Evolutionary conservation across 2,888 invertebrate genomes (phyloP).

Genomic region (Heteromyza rotundicornis): DNA sequence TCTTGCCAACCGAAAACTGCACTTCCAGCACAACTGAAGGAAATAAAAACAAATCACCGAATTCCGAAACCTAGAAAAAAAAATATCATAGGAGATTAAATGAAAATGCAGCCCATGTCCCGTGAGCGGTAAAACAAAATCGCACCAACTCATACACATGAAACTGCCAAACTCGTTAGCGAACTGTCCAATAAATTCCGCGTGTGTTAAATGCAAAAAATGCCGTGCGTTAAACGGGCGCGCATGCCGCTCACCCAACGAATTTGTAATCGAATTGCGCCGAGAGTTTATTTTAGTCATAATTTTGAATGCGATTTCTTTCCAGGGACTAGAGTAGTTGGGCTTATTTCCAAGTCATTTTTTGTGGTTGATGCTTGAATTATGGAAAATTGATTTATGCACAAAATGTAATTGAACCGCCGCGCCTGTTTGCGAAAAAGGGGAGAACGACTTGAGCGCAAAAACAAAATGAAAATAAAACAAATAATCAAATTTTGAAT

Average conservation of each 20-base stretch:
- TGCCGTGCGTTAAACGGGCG: constrained; percentile 8
- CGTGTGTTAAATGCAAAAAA: constrained; percentile 31
- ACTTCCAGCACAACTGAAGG: too few species aligned
- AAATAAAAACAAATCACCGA: too few species aligned
- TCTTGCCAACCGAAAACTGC: too few species aligned
- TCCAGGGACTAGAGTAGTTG: too few species aligned
- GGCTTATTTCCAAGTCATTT: too few species aligned
- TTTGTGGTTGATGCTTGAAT: neutral
- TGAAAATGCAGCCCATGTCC: too few species aligned
- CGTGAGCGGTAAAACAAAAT: neutral
- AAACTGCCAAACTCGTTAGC: constrained; percentile 28
- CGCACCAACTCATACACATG: neutral
- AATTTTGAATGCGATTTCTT: neutral
- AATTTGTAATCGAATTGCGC: neutral
- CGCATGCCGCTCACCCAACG: neutral
- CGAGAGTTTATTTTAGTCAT: neutral
- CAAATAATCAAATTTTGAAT: too few species aligned
- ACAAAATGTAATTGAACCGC: neutral
- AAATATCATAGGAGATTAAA: too few species aligned
- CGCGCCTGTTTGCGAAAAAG: neutral
- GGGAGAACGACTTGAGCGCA: neutral
- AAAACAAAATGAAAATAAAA: too few species aligned
- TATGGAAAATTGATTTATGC: constrained; percentile 1
- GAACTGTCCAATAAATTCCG: constrained; percentile 33
- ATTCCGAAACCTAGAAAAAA: too few species aligned